A percentile compares a stretch with the other conserved stretches of the same genome.
phyloP scores from a whole-genome alignment of 2,888 invertebrate species.

The Vesta saturnalis region DNA sequence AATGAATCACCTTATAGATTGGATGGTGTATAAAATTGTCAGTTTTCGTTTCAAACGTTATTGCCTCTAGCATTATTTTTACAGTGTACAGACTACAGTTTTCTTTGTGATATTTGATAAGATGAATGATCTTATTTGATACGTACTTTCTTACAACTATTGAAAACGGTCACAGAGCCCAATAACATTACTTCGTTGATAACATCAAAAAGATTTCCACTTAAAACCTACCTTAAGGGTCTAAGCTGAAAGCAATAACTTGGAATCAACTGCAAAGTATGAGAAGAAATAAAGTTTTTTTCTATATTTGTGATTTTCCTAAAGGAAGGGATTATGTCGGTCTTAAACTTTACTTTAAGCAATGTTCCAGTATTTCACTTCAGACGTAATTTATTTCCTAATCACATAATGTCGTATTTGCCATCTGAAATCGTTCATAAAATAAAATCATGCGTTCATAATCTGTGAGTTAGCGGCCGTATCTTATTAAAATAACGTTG shows the following conservation, averaged over 20 bases:
- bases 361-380: neutral
- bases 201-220: neutral
- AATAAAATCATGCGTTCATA: neutral
- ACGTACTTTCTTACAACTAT: neutral
- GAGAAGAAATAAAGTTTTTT: neutral
- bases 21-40: slow-evolving; percentile 36
- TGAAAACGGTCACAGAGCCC: neutral
- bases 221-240: neutral
- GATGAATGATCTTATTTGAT: neutral
- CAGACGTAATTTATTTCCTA: neutral
- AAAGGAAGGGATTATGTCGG: neutral
- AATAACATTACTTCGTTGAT: neutral
- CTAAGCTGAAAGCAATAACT: slow-evolving; percentile 4
- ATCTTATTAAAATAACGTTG: neutral
- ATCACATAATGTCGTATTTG: neutral
- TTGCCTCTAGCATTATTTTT: slow-evolving; percentile 25
- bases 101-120: neutral
- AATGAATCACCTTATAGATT: slow-evolving; percentile 38
- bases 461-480: neutral
- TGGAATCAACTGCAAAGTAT: neutral
- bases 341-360: neutral
- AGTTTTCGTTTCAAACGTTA: slow-evolving; percentile 32
- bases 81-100: slow-evolving; percentile 2
- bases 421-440: neutral
- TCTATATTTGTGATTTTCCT: neutral